Base-by-base conservation (phyloP, 2,888 invertebrate genomes). In the Drosophila putrida region DNA sequence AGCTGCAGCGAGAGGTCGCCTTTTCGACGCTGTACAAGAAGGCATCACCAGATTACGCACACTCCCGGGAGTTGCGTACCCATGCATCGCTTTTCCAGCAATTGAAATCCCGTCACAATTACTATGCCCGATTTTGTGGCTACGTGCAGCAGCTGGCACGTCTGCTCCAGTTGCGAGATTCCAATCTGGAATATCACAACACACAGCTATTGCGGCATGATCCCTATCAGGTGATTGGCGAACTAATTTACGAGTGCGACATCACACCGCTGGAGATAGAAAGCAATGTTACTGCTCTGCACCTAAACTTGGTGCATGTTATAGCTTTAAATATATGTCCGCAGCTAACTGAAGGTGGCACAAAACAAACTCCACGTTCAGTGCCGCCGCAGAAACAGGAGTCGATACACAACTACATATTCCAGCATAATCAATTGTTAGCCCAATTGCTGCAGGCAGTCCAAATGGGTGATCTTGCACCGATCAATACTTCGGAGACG, bases 311-410 rank as follows among this genome's bases (percentile, higher is more conserved):
- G 57, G 94, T 96, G 51, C 95, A 96, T 79, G 95, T 95, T 77
- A 94, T 96, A 10, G 94, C 96, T 4, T 92, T 95, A 4, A 96
- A 95, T 90, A 95, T 95, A 84, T 96, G 96, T 76, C 96, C 96
- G 0, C 94, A 91, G 58, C 68, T 91, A 10, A 71, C 78, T 0
- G 77, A 77, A 10, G 76, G 9, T 1, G 49, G 60, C 6, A 2
- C 27, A 0, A 57, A 64, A 0, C 71, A 8, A 61, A 49, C 13
- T 13, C 63, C 61, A 0, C 68, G 66, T 2, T 31, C 65, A 15
- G 82, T 88, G 33, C 61, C 75, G 4, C 60, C 78, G 0, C 84
- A 89, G 46, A 90, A 92, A 55, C 90, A 90, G 63, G 82, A 89
- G 33, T 87, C 88, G 0, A 89, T 92, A 27, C 85, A 90, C 44